A percentile compares a stretch with the other conserved stretches of the same genome.
phyloP scores from a whole-genome alignment of 1,140 invertebrate genomes.

The Cydia fagiglandana region DNA sequence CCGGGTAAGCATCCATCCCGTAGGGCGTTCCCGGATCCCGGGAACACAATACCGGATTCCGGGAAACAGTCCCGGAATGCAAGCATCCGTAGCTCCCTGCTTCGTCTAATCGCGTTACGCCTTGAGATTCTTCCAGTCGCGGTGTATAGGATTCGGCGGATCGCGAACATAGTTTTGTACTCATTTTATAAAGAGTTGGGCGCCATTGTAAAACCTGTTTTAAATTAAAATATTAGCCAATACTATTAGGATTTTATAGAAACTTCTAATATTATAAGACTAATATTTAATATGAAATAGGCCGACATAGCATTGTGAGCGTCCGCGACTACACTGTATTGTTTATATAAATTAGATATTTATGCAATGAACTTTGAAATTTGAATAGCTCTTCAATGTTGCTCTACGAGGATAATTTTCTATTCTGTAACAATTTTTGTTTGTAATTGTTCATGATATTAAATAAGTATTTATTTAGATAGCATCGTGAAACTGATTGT shows the following conservation, averaged over 20 bases:
- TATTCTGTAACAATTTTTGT: conserved; percentile 59
- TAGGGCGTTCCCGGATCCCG: background rate
- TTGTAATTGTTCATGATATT: conserved; percentile 73
- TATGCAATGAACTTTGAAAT: conserved; percentile 33
- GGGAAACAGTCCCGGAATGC: background rate
- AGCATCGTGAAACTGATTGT: conserved; percentile 43
- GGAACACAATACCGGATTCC: background rate
- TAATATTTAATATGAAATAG: conserved; percentile 2
- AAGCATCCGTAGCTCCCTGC: conserved; percentile 10
- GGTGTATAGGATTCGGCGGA: conserved; percentile 13
- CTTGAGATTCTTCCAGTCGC: conserved; percentile 24
- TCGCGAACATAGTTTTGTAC: conserved; percentile 15
- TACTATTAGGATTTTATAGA: background rate
- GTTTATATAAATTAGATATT: conserved; percentile 32
- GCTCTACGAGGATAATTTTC: conserved; percentile 47
- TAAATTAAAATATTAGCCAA: background rate
- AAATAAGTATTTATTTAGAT: conserved; percentile 76
- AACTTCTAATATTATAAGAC: background rate
- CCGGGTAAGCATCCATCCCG: conserved; percentile 32
- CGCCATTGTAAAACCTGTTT: conserved; percentile 2
- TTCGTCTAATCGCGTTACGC: conserved; percentile 16
- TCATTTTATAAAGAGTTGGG: conserved; percentile 24
- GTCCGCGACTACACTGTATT: conserved; percentile 25
- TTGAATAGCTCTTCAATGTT: conserved; percentile 28
- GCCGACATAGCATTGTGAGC: conserved; percentile 13